Base-by-base conservation (phyloP, 2,113 vertebrate species). In the Petroica traversi region DNA sequence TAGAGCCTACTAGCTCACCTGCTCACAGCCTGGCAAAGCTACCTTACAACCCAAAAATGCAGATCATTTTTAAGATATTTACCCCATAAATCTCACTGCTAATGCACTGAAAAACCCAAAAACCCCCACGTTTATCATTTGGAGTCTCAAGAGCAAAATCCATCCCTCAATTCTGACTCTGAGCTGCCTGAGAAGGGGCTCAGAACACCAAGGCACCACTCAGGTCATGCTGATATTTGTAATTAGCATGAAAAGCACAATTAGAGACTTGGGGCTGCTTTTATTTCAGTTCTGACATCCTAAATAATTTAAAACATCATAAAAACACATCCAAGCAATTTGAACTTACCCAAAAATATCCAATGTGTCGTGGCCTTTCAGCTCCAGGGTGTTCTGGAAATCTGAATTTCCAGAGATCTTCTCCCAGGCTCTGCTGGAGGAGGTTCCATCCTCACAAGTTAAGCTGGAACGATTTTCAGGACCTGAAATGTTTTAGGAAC, bases 401-500 rank as follows among this genome's bases (percentile, higher is more conserved):
- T 68, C 71, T 71, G 28, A 31, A 51, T 54, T 82, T n/a, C 36
- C 48, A 85, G 12, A 13, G 46, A 23, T 62, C 29, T 43, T 46
- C 38, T 62, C 84, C 40, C 26, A 82, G 23, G 15, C 12, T 34
- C 31, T 90, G 57, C 54, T 90, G 54, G 74, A 84, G 15, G 61
- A 73, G 12, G 45, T 31, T 51, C 6, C 66, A 36, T 33, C 93
- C 48, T 90, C 94, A 71, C 23, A 73, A 63, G 31, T 38, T 24
- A 92, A 85, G 8, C 6, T 57, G 67, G 14, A 63, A 76, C 5
- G 2, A 15, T 81, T 52, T 87, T 92, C 91, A 69, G 36, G 24
- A 79, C 58, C 97, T 96, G 88, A 83, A 96, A 96, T 49, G 41
- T 92, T 88, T 72, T 51, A 87, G 20, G 31, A 79, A 41, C 19